A percentile compares a stretch with the other conserved stretches of the same genome.
Evolutionary conservation across 2,888 invertebrate genomes (phyloP).

Genomic region (Eupeodes latifasciatus): DNA sequence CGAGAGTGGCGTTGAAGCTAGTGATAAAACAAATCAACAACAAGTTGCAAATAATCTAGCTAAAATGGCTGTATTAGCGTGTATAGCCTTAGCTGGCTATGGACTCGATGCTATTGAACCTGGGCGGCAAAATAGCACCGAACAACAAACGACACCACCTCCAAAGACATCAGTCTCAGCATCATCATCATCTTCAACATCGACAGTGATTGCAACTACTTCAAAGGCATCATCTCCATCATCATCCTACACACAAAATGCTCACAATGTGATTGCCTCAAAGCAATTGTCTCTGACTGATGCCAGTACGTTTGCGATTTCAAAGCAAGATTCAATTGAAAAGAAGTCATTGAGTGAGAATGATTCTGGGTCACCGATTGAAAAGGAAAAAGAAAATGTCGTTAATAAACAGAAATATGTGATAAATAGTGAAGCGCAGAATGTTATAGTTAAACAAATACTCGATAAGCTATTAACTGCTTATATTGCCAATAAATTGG

Average conservation of each 20-base stretch:
- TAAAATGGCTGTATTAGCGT: slow-evolving; percentile 92
- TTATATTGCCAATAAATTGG: slow-evolving; percentile 91
- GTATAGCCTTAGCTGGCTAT: slow-evolving; percentile 92
- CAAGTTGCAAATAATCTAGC: slow-evolving; percentile 97
- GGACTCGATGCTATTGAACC: slow-evolving; percentile 78
- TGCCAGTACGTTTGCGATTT: slow-evolving; percentile 65
- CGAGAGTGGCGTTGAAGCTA: slow-evolving; percentile 96
- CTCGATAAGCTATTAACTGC: slow-evolving; percentile 92
- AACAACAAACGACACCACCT: slow-evolving; percentile 73
- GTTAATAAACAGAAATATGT: slow-evolving; percentile 79
- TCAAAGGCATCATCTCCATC: slow-evolving; percentile 76
- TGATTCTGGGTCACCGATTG: slow-evolving; percentile 79
- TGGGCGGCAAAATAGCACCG: slow-evolving; percentile 65
- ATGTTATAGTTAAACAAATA: slow-evolving; percentile 87
- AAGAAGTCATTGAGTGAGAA: slow-evolving; percentile 77
- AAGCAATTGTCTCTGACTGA: slow-evolving; percentile 81
- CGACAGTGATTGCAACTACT: slow-evolving; percentile 56
- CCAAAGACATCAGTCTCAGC: slow-evolving; percentile 41
- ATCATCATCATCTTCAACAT: slow-evolving; percentile 64
- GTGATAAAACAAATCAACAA: slow-evolving; percentile 93
- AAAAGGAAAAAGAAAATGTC: slow-evolving; percentile 78
- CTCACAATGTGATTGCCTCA: slow-evolving; percentile 82
- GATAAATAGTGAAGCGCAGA: slow-evolving; percentile 83
- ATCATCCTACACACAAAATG: slow-evolving; percentile 83
- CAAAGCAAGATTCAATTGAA: slow-evolving; percentile 80